A percentile compares a stretch with the other conserved stretches of the same genome.
phyloP scores from a whole-genome alignment of 2,113 vertebrate species.

The Coptodon bakossiorum region DNA sequence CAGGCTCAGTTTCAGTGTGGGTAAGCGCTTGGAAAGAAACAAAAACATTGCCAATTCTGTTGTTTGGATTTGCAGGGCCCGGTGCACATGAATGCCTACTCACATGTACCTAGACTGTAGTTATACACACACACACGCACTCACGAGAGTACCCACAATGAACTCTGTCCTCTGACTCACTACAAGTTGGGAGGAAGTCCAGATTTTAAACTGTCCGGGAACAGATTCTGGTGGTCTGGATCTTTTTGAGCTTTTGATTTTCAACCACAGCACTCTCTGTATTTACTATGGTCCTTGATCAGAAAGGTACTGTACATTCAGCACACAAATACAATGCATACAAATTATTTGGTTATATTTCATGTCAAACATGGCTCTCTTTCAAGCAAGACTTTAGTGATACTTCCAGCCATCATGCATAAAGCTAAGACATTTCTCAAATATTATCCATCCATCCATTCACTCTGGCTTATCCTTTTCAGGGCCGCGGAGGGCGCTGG shows the following conservation, averaged over 20 bases:
- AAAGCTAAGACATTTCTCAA: not conserved
- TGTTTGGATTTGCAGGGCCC: conserved; percentile 35
- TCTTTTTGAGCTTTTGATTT: not conserved
- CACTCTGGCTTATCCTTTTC: not conserved
- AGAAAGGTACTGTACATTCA: not conserved
- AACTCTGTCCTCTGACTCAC: conserved; percentile 35
- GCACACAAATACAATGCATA: not conserved
- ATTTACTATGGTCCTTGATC: conserved; percentile 7
- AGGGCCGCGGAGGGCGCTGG: no score
- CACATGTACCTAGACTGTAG: not conserved
- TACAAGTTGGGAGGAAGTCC: not conserved
- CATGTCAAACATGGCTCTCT: not conserved
- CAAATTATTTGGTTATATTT: not conserved
- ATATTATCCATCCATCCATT: not conserved
- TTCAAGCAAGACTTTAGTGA: not conserved
- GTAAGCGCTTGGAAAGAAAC: conserved; percentile 28
- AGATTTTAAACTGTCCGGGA: conserved; percentile 15
- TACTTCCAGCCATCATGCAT: not conserved
- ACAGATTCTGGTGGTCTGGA: conserved; percentile 47
- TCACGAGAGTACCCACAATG: conserved; percentile 1
- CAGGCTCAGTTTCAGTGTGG: conserved; percentile 38
- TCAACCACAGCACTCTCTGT: not conserved
- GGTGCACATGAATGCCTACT: conserved; percentile 1
- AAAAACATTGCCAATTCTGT: conserved; percentile 11
- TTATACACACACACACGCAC: not conserved